These are phyloP conservation scores for Microplitis deprimator DNA, from an alignment of 2,888 invertebrate genomes.

Conservation along the genomic window DNA sequence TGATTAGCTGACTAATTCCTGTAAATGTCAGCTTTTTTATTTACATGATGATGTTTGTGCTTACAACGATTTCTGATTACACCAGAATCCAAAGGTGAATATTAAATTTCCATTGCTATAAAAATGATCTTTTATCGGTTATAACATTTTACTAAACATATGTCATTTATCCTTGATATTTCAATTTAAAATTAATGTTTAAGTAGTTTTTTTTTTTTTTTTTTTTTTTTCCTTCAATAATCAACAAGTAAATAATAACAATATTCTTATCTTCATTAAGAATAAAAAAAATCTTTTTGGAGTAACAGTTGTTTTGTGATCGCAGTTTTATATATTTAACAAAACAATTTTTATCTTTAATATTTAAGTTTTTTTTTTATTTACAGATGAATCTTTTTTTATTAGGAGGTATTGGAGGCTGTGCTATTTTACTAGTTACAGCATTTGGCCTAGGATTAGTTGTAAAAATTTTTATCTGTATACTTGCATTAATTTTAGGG, in stretches of 20 bases:
- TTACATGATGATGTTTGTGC: conserved; percentile 46
- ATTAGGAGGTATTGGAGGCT: conserved; percentile 65
- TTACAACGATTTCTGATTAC: conserved; percentile 55
- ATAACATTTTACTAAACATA: conserved; percentile 3
- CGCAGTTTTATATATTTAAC: neutral
- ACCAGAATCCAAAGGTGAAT: conserved; percentile 63
- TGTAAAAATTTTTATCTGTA: conserved; percentile 59
- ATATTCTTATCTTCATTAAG: neutral
- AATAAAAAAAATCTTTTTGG: neutral
- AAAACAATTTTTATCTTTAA: neutral
- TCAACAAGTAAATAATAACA: neutral
- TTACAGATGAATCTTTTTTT: conserved; percentile 68
- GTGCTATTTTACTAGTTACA: conserved; percentile 60
- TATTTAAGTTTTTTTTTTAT: conserved; percentile 15
- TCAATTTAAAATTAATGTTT: neutral
- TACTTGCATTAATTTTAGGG: conserved; percentile 65
- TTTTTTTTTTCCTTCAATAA: neutral
- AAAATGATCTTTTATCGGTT: neutral
- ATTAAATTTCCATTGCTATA: neutral
- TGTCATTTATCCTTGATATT: conserved; percentile 28
- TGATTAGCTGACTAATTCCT: conserved; percentile 61
- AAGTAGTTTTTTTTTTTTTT: neutral
- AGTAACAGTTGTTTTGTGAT: neutral
- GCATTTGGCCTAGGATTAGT: conserved; percentile 64
- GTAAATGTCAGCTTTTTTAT: conserved; percentile 49